phyloP scores from a whole-genome alignment of 2,797 vertebrate genomes.

The Taenioides sp. region DNA sequence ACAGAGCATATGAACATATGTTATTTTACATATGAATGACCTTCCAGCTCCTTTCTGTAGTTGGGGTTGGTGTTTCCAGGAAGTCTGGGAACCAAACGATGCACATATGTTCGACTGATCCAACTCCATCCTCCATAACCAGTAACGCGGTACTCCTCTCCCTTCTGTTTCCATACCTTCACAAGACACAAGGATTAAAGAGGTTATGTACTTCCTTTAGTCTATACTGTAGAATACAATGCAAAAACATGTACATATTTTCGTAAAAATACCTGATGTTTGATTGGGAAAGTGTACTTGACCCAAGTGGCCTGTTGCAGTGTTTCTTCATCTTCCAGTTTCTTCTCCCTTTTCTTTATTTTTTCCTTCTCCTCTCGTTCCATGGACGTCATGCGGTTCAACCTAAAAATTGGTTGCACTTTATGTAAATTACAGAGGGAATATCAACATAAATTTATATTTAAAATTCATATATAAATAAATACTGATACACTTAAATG shows the following conservation, averaged over 20 bases:
- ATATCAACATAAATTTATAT: neutral
- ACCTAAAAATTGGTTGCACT: constrained; percentile 44
- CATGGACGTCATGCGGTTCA: constrained; percentile 95
- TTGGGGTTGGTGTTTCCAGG: constrained; percentile 95
- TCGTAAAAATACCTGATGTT: constrained; percentile 86
- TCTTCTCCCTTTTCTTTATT: constrained; percentile 95
- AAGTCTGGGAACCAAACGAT: constrained; percentile 87
- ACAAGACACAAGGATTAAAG: neutral
- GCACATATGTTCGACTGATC: constrained; percentile 93
- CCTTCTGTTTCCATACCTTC: constrained; percentile 99
- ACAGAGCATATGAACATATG: neutral
- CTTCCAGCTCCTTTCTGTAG: constrained; percentile 87
- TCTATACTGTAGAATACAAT: neutral
- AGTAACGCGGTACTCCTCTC: constrained; percentile 96
- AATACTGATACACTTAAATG: constrained; percentile 22
- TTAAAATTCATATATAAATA: neutral
- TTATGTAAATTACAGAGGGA: neutral
- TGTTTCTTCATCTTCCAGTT: constrained; percentile 96
- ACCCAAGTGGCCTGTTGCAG: constrained; percentile 99
- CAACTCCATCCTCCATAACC: constrained; percentile 99
- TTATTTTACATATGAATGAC: constrained; percentile 66
- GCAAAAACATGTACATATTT: neutral
- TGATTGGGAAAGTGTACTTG: constrained; percentile 97
- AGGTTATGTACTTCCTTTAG: neutral
- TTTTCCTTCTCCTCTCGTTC: constrained; percentile 99